phyloP scores from a whole-genome alignment of 2,113 vertebrate genomes.

The Arothron firmamentum region DNA sequence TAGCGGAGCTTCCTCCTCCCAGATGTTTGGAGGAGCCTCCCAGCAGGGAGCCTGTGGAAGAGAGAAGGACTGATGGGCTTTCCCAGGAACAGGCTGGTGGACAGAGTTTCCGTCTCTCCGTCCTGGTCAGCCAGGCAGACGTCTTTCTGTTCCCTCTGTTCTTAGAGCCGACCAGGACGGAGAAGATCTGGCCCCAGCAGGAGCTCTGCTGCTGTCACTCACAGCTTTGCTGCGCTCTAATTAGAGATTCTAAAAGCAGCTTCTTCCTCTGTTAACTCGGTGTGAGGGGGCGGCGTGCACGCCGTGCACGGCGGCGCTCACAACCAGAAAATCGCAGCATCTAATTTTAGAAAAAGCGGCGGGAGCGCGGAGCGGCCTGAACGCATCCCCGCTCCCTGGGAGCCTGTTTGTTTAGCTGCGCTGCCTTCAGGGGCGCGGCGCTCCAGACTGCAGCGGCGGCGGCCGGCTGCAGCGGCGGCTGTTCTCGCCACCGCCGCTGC shows the following conservation, averaged over 20 bases:
- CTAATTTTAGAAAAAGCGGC: conserved; percentile 72
- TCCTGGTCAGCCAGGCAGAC: no score
- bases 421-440: conserved; percentile 37
- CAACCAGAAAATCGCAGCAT: conserved; percentile 73
- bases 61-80: background rate
- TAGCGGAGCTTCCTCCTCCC: no score
- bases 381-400: conserved; percentile 54
- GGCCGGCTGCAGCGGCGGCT: no score
- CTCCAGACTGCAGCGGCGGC: conserved; percentile 29
- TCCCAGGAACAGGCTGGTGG: no score
- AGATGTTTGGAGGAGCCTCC: no score
- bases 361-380: conserved; percentile 39
- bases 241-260: conserved; percentile 72
- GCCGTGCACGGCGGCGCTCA: no score
- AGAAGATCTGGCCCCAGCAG: conserved; percentile 40
- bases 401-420: conserved; percentile 63
- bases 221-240: conserved; percentile 69
- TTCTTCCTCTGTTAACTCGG: conserved; percentile 70
- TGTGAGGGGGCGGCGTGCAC: conserved; percentile 71
- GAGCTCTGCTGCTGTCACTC: conserved; percentile 56
- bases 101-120: no score
- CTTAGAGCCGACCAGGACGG: conserved; percentile 33
- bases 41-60: no score
- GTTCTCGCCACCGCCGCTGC: no score
- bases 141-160: no score